phyloP scores from a whole-genome alignment of 64 coral and sea anemone genomes.

The Porites australiensis region DNA sequence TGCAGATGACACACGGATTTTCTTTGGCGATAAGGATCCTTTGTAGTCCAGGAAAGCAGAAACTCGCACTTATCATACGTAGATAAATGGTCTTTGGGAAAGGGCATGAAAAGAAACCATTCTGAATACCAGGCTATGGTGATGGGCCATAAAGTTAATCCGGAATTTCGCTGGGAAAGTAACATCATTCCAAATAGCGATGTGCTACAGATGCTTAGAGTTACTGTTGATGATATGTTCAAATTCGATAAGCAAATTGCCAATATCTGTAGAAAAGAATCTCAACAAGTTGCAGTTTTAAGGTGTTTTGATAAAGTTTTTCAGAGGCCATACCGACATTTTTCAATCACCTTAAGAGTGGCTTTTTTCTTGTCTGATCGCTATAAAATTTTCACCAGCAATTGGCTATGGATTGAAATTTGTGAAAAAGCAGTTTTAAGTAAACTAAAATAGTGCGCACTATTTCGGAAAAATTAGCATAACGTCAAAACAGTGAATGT shows the following conservation, averaged over 20 bases:
- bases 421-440: too few species aligned
- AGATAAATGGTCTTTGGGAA: slow-evolving; percentile 19
- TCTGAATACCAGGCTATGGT: slow-evolving; percentile 27
- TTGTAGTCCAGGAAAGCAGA: neutral
- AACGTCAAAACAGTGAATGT: too few species aligned
- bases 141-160: slow-evolving; percentile 20
- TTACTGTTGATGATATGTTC: slow-evolving; percentile 40
- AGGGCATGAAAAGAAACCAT: slow-evolving; percentile 15
- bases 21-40: slow-evolving; percentile 17
- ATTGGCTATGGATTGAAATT: too few species aligned
- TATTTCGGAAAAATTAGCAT: too few species aligned
- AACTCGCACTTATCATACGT: slow-evolving; percentile 19
- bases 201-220: slow-evolving; percentile 17
- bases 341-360: too few species aligned
- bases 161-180: too few species aligned
- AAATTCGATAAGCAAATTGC: slow-evolving; percentile 37
- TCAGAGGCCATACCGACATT: too few species aligned
- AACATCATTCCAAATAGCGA: neutral
- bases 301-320: too few species aligned
- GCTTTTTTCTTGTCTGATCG: too few species aligned
- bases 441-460: too few species aligned
- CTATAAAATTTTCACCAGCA: too few species aligned
- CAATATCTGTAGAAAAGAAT: slow-evolving; percentile 6
- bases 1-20: slow-evolving; percentile 29
- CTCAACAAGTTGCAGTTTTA: slow-evolving; percentile 21